phyloP scores from a whole-genome alignment of 2,113 vertebrate species.

The Empidonax alnorum region DNA sequence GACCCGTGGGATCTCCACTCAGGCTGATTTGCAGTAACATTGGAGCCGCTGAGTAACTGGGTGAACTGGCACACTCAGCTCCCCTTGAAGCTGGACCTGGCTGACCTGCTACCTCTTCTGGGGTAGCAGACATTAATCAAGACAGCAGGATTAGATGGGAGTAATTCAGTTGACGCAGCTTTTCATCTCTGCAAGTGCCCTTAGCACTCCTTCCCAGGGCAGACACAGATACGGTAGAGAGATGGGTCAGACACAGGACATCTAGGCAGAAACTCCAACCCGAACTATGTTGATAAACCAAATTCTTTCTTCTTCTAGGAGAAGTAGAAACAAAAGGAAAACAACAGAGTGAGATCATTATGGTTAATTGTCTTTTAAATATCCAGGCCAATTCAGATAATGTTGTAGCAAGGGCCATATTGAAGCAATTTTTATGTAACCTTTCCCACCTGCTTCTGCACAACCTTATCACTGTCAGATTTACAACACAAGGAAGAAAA shows the following conservation, averaged over 20 bases:
- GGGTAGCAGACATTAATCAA: slow-evolving; percentile 19
- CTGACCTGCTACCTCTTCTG: not conserved
- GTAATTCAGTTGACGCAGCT: not conserved
- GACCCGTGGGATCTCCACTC: fast-evolving
- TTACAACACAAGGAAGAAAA: slow-evolving; percentile 20
- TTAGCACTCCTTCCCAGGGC: fast-evolving
- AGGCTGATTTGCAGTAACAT: not conserved
- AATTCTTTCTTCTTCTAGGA: not conserved
- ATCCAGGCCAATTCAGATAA: slow-evolving; percentile 47
- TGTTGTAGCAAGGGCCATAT: slow-evolving; percentile 28
- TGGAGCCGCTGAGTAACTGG: not conserved
- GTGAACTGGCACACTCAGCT: not conserved
- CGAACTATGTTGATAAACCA: not conserved
- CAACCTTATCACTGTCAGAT: slow-evolving; percentile 47
- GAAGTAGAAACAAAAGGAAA: slow-evolving; percentile 22
- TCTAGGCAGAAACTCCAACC: not conserved
- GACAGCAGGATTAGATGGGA: not conserved
- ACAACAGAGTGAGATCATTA: slow-evolving; percentile 20
- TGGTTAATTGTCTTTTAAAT: slow-evolving; percentile 57
- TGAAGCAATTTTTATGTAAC: slow-evolving; percentile 67
- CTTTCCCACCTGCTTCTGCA: slow-evolving; percentile 44
- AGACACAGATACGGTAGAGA: not conserved
- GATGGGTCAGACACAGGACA: not conserved
- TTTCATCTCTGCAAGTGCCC: not conserved
- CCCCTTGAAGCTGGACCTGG: not conserved